Conservation (phyloP, 2,888 invertebrate genomes). For the Apoda limacodes region DNA sequence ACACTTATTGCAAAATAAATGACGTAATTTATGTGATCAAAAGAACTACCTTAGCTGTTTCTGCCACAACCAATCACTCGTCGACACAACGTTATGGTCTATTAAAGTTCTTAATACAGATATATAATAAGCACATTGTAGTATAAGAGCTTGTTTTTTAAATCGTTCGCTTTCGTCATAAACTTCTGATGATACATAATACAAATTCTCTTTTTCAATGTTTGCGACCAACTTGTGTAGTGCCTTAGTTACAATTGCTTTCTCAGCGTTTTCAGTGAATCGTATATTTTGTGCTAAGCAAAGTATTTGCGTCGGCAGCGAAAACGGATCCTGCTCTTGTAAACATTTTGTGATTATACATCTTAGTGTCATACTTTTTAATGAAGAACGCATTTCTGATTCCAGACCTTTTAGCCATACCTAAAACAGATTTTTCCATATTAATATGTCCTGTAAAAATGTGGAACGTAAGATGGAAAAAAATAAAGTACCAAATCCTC, state of each 20-base stretch:
- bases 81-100: conserved; percentile 72
- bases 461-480: too few species aligned
- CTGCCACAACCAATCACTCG: conserved; percentile 93
- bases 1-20: background rate
- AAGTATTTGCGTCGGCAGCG: conserved; percentile 80
- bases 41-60: conserved; percentile 84
- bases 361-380: conserved; percentile 76
- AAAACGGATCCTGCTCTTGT: conserved; percentile 59
- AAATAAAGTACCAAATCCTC: too few species aligned
- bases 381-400: conserved; percentile 77
- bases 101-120: conserved; percentile 84
- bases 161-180: conserved; percentile 75
- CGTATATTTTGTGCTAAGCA: conserved; percentile 87
- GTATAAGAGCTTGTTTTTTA: conserved; percentile 91
- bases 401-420: conserved; percentile 85
- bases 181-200: conserved; percentile 63
- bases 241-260: conserved; percentile 77
- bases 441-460: too few species aligned
- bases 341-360: conserved; percentile 57
- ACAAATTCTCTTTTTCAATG: conserved; percentile 61
- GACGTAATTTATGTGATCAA: too few species aligned
- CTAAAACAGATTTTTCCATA: too few species aligned
- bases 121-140: conserved; percentile 94
- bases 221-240: conserved; percentile 64
- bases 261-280: conserved; percentile 88